These are phyloP conservation scores for Venturia canescens DNA, from an alignment of 1,140 invertebrate genomes.

Conservation along the genomic window DNA sequence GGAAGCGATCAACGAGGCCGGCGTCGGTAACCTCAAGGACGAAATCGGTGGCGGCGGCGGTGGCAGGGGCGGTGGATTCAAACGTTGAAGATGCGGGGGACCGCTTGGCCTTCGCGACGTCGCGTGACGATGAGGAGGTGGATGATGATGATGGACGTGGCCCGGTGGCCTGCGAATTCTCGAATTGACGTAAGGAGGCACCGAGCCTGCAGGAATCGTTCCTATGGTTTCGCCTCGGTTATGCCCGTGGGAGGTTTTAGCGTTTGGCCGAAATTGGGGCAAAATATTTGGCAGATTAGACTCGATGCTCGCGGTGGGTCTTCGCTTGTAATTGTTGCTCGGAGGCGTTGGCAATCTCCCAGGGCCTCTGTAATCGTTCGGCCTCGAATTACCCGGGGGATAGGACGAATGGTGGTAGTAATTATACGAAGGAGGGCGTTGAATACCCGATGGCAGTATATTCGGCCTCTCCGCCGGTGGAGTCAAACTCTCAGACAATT, in stretches of 20 bases:
- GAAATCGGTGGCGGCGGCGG: constrained; percentile 62
- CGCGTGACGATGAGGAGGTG: constrained; percentile 21
- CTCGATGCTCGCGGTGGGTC: constrained; percentile 69
- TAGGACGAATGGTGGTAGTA: constrained; percentile 47
- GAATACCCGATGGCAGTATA: constrained; percentile 15
- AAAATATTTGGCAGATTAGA: constrained; percentile 82
- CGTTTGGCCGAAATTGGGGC: constrained; percentile 84
- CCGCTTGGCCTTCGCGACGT: constrained; percentile 43
- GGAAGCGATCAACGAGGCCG: constrained; percentile 40
- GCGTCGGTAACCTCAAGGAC: constrained; percentile 46
- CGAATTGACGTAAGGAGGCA: not conserved
- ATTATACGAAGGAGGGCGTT: constrained; percentile 30
- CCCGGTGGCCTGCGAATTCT: constrained; percentile 41
- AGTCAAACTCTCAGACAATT: constrained; percentile 69
- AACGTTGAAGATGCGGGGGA: constrained; percentile 67
- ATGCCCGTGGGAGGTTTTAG: constrained; percentile 79
- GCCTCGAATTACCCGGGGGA: constrained; percentile 29
- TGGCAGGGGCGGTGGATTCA: constrained; percentile 74
- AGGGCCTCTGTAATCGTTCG: constrained; percentile 57
- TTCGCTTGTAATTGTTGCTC: constrained; percentile 67
- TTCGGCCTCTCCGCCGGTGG: constrained; percentile 63
- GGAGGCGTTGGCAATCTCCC: constrained; percentile 62
- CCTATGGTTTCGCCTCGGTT: constrained; percentile 71
- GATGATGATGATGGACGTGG: constrained; percentile 43
- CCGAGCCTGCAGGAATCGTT: constrained; percentile 64